Base-by-base conservation (phyloP, 2,888 invertebrate species). In the Eupelmus urozonus region DNA sequence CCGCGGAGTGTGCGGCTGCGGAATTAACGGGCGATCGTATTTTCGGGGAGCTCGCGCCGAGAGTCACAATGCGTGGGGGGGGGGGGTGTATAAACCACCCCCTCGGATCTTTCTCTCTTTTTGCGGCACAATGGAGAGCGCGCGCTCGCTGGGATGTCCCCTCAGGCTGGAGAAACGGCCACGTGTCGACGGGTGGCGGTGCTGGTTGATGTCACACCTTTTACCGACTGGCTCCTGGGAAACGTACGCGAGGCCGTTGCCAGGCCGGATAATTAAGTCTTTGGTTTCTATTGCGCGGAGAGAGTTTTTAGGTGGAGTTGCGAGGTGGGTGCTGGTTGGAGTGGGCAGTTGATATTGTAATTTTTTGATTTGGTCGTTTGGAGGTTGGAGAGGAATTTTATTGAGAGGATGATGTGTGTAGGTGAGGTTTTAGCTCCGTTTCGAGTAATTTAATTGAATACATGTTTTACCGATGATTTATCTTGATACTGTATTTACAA, bases 181-280 rank as follows among this genome's bases (percentile, higher is more conserved):
- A 80, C 82, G 83, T 84, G 82, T 55, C 83, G 59, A 69, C 74
- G 75, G 60, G 80, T 78, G 81, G 55, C 27, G 78, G 57, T 16
- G 3, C 23, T n/a, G n/a, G n/a, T n/a, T n/a, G 42, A 16, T 53
- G 59, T 75, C 79, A 81, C 79, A 82, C 82, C 81, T 82, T 76
- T 70, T 53, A 49, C 34, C 20, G 23, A 34, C n/a, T 65, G 20
- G 57, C 45, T 51, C 80, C 81, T 82, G 79, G 79, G 80, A 82
- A 81, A 73, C 65, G 63, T 55, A 42, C 60, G 66, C n/a, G 42
- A 55, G 53, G 57, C 29, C 55, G 42, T 11, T 53, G 63, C 62
- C 55, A 42, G 62, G 55, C 70, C 60, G 65, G 27, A 65, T 79
- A 65, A 79, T 79, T 75, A 79, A 75, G 49, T 65, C 59, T 45